Conservation (phyloP, 2,113 vertebrate genomes). For the Myiagra hebetior region DNA sequence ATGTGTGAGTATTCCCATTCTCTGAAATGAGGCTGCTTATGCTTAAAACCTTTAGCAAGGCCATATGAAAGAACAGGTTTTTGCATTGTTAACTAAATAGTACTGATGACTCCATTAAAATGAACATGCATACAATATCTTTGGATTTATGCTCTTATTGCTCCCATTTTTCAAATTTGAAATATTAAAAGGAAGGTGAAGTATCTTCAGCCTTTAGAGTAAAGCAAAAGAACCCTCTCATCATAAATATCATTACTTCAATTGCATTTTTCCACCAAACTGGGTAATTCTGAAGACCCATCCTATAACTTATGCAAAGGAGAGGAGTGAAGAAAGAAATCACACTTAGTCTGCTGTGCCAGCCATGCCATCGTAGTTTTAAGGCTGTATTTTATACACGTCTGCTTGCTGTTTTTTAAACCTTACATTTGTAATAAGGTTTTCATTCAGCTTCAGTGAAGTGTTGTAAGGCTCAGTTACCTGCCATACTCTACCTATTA, state of each 20-base stretch:
- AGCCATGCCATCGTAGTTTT: conserved; percentile 8
- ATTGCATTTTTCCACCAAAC: neutral
- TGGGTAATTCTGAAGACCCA: neutral
- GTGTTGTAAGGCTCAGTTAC: neutral
- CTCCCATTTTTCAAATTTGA: neutral
- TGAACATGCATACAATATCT: neutral
- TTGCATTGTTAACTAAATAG: neutral
- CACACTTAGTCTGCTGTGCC: neutral
- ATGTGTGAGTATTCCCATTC: neutral
- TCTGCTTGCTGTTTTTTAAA: neutral
- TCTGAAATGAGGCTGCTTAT: neutral
- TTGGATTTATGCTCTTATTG: neutral
- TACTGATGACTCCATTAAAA: neutral
- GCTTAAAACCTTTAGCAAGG: neutral
- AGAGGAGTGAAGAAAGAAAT: neutral
- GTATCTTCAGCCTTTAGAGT: neutral
- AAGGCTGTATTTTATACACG: neutral
- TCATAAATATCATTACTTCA: neutral
- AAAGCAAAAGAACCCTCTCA: neutral
- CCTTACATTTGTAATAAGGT: neutral
- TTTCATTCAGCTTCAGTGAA: neutral
- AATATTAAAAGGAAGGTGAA: neutral
- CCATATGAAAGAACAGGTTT: neutral
- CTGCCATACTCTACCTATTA: neutral
- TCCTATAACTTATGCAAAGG: neutral